These are phyloP conservation scores for Prunella strophiata DNA, from an alignment of 2,797 vertebrate species.

Conservation along the genomic window DNA sequence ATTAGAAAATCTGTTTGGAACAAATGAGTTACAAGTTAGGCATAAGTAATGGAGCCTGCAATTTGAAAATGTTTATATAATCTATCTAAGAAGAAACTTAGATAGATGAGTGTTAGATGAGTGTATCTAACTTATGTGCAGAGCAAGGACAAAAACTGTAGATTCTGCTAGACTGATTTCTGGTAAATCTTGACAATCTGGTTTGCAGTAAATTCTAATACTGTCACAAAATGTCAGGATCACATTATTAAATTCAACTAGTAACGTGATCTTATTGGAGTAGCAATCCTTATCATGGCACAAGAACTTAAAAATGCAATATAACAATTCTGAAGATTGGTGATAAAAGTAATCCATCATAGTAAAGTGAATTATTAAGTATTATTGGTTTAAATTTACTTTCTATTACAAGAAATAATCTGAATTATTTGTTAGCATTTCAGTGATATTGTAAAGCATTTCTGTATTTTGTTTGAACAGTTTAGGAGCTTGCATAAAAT, in stretches of 20 bases:
- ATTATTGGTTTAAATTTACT: constrained; percentile 2
- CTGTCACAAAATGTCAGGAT: neutral
- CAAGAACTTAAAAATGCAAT: constrained; percentile 20
- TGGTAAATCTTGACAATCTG: constrained; percentile 35
- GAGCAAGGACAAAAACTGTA: neutral
- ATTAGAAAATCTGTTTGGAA: neutral
- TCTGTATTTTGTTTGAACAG: constrained; percentile 37
- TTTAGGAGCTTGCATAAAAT: constrained; percentile 55
- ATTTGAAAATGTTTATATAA: neutral
- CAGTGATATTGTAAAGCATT: constrained; percentile 44
- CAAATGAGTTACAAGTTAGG: neutral
- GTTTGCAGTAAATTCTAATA: constrained; percentile 16
- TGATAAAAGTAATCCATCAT: neutral
- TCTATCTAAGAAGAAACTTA: neutral
- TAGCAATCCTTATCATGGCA: neutral
- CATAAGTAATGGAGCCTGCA: neutral
- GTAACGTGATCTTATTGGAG: neutral
- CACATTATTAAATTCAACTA: neutral
- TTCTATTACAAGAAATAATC: neutral
- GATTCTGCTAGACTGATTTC: neutral
- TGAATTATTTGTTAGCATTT: constrained; percentile 45
- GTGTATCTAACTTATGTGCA: neutral
- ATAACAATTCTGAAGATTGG: neutral
- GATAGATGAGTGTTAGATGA: neutral
- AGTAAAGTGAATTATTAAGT: neutral